A percentile compares a stretch with the other conserved stretches of the same genome.
Conservation (phyloP, 2,888 invertebrate genomes). For the Leptinotarsa juncta region DNA sequence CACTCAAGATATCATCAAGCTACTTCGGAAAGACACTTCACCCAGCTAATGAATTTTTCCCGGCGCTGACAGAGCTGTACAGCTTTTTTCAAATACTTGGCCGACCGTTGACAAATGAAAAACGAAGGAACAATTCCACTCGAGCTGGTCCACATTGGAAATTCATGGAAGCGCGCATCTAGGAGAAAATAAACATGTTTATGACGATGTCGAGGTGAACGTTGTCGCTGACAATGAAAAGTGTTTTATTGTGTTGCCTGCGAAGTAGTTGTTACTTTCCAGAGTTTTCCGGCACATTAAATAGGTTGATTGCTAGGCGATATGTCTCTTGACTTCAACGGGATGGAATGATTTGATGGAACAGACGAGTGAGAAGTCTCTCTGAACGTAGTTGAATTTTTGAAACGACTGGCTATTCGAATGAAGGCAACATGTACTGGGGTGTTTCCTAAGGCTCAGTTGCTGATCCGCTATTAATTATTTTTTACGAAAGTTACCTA, state of each 20-base stretch:
- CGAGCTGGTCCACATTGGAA: not conserved
- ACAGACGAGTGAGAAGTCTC: too few species aligned
- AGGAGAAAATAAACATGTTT: constrained; percentile 1
- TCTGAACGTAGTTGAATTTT: too few species aligned
- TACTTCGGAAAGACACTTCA: not conserved
- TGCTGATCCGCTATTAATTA: too few species aligned
- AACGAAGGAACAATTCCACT: not conserved
- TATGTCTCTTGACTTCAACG: too few species aligned
- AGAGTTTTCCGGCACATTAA: not conserved
- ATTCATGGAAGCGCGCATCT: not conserved
- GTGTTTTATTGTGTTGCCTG: not conserved
- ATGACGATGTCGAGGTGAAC: not conserved
- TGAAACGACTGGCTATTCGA: too few species aligned
- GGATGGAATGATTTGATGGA: too few species aligned
- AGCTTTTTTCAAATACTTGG: not conserved
- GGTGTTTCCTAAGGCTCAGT: too few species aligned
- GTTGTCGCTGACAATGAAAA: not conserved
- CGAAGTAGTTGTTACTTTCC: not conserved
- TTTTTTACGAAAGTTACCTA: too few species aligned
- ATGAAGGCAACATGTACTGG: too few species aligned
- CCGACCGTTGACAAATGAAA: constrained; percentile 17
- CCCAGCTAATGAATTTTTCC: constrained; percentile 6
- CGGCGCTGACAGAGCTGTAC: not conserved
- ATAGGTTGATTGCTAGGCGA: not conserved
- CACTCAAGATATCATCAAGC: not conserved